Percentiles rank a stretch among this genome's conserved stretches.
These are phyloP conservation scores for Ammodytes marinus DNA, from an alignment of 2,113 vertebrate species.

Conservation along the genomic window DNA sequence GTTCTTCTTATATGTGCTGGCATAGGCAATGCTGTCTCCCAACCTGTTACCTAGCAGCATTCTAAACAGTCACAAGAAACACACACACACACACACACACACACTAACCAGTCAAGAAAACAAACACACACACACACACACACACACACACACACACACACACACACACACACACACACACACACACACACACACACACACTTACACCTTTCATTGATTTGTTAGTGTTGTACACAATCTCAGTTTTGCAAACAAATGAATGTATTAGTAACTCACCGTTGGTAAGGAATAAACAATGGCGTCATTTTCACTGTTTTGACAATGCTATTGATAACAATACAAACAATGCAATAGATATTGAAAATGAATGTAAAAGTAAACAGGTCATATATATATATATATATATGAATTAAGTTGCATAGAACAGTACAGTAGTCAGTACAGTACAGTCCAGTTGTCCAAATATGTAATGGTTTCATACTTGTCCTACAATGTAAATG, in stretches of 20 bases:
- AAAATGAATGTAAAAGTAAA: neutral
- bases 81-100: too few relatives aligned
- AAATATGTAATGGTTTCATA: neutral
- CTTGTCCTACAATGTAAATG: conserved; percentile 4
- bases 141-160: too few relatives aligned
- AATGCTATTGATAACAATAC: neutral
- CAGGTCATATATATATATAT: neutral
- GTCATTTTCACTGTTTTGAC: neutral
- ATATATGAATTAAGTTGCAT: conserved; percentile 6
- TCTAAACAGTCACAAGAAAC: conserved; percentile 10
- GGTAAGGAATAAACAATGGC: conserved; percentile 9
- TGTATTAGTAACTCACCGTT: conserved; percentile 39
- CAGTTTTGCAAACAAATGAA: conserved; percentile 50
- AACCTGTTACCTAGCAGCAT: conserved; percentile 47
- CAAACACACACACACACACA: too few relatives aligned
- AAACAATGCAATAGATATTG: neutral
- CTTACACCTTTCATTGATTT: conserved; percentile 39
- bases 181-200: neutral
- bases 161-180: too few relatives aligned
- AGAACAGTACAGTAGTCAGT: neutral
- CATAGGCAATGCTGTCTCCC: conserved; percentile 13
- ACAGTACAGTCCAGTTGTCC: neutral
- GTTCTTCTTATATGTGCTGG: conserved; percentile 6
- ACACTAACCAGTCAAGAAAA: too few relatives aligned
- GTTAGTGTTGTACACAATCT: conserved; percentile 44